Percentiles rank a stretch among this genome's conserved stretches.
These are phyloP conservation scores for Blastobasis lacticolella DNA, from an alignment of 2,888 invertebrate genomes.

Conservation along the genomic window DNA sequence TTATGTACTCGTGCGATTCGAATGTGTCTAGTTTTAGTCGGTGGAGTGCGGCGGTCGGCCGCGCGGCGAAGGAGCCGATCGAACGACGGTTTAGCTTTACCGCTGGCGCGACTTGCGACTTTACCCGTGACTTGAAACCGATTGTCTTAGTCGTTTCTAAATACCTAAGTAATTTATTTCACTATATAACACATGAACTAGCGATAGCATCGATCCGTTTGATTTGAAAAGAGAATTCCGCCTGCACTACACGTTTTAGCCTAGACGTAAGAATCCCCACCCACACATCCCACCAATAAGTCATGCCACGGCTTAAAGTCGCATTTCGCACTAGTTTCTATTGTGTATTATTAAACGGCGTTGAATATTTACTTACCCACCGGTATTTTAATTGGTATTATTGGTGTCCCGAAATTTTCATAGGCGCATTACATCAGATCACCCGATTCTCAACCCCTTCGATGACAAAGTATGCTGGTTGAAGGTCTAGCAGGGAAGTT, in stretches of 20 bases:
- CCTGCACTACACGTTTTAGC: too few species aligned
- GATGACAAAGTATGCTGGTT: background rate
- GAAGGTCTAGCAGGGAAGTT: background rate
- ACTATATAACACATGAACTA: too few species aligned
- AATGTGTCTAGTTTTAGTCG: conserved; percentile 52
- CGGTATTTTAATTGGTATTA: conserved; percentile 73
- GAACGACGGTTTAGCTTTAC: conserved; percentile 15
- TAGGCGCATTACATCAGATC: conserved; percentile 43
- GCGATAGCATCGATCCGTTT: too few species aligned
- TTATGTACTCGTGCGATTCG: conserved; percentile 65
- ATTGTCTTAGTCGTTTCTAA: too few species aligned
- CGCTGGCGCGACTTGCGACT: conserved; percentile 4
- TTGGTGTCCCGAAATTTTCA: conserved; percentile 47
- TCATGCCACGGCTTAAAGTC: background rate
- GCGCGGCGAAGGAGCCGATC: conserved; percentile 44
- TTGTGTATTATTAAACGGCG: conserved; percentile 40
- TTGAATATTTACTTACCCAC: conserved; percentile 69
- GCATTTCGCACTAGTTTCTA: conserved; percentile 22
- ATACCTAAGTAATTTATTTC: too few species aligned
- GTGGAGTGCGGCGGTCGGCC: conserved; percentile 46
- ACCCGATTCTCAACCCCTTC: conserved; percentile 1
- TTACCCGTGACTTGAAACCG: background rate
- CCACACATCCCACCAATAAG: too few species aligned
- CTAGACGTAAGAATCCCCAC: too few species aligned
- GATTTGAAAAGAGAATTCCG: too few species aligned